Evolutionary conservation across 2,888 invertebrate genomes (phyloP), one percentile per base, ranked within the genome.

Genomic region (Leptopilina myrica): DNA sequence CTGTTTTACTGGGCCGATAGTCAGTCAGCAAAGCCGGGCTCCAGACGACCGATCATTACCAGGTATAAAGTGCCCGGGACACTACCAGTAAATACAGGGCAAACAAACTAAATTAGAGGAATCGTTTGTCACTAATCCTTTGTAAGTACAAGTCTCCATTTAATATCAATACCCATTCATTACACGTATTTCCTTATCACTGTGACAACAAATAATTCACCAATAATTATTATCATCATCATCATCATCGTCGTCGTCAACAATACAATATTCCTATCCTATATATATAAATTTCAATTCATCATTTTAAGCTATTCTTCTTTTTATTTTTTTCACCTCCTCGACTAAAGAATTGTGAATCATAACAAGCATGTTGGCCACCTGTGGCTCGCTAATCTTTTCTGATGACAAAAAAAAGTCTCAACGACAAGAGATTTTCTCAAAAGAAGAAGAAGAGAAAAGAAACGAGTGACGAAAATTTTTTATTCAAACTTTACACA

Each of bases 31-130:
- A 85, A 84, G 84, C 85, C 84, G 84, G 86, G 87, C 85, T 76
- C 83, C 80, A 82, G 85, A 85, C 85, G 80, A 82, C 86, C 90
- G 90, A 89, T 90, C 90, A 88, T 90, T 90, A 89, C 89, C 86
- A 85, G 86, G 86, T 83, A 85, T 82, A 86, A 86, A 82, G 82
- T 84, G 83, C 84, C 86, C 83, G 84, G 84, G 84, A 78, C 33
- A 33, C 78, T 80, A 79, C 81, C 59, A 77, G 49, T 62, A 75
- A 78, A 66, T 33, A 46, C 11, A 66, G 64, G 65, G 12, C 62
- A 76, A 49, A 76, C 33, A 79, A 46, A 26, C 20, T 26, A 46
- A 62, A 33, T 62, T 76, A 46, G 53, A 66, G 56, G 53, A 56
- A 56, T 76, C 56, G 14, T 64, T 49, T 49, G 49, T 65, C 76